Evolutionary conservation across 1,140 invertebrate genomes (phyloP).

Genomic region (Camponotus vicinus): DNA sequence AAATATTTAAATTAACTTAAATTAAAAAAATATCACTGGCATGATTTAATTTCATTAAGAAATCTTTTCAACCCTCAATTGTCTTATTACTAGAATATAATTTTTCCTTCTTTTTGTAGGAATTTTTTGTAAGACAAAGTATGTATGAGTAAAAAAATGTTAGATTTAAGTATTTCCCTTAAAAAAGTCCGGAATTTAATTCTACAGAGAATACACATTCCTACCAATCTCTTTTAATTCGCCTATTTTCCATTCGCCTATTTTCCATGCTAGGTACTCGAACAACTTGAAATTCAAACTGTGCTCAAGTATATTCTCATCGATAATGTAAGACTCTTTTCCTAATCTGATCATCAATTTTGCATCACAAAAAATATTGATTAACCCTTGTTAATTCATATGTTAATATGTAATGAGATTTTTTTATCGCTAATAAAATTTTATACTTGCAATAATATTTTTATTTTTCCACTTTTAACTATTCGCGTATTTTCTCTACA

Average conservation of each 20-base stretch:
- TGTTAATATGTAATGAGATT: background rate
- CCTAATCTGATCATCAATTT: constrained; percentile 55
- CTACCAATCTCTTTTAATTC: constrained; percentile 56
- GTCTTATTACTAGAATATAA: background rate
- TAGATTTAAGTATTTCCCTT: background rate
- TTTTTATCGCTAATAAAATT: background rate
- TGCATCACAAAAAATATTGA: constrained; percentile 39
- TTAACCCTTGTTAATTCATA: constrained; percentile 22
- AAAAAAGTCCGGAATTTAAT: constrained; percentile 37
- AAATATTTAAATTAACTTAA: background rate
- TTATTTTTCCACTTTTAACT: too few species aligned
- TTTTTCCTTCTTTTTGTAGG: too few species aligned
- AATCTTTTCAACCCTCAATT: background rate
- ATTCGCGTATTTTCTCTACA: background rate
- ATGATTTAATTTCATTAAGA: background rate
- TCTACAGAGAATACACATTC: constrained; percentile 31
- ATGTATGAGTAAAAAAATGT: background rate
- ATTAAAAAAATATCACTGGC: background rate
- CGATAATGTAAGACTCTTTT: constrained; percentile 55
- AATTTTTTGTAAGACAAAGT: background rate
- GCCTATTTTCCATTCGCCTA: constrained; percentile 50
- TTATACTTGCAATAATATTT: background rate
- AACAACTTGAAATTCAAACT: constrained; percentile 60
- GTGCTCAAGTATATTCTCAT: constrained; percentile 58
- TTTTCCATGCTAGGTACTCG: constrained; percentile 33